Evolutionary conservation across 2,113 vertebrate species (phyloP).

Genomic region (Chaetodon trifascialis): DNA sequence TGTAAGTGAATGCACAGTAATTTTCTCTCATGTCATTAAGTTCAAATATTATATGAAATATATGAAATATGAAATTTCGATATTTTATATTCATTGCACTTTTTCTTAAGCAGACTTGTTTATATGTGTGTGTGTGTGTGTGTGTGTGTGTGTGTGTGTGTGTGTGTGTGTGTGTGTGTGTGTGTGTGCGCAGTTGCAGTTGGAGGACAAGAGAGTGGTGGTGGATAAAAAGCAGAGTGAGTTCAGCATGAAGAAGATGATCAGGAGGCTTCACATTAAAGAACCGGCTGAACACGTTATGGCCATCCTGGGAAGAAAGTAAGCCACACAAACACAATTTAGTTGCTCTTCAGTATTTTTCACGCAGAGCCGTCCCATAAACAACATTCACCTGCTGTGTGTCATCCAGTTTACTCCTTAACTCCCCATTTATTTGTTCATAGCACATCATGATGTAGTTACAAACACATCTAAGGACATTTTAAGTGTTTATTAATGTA

Average conservation of each 20-base stretch:
- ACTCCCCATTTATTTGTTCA: neutral
- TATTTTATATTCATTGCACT: neutral
- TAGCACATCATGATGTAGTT: neutral
- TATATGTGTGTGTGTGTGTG: too few relatives aligned
- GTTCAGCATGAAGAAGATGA: conserved; percentile 90
- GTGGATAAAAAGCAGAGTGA: conserved; percentile 81
- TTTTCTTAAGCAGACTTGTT: neutral
- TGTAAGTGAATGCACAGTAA: conserved; percentile 63
- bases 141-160: too few relatives aligned
- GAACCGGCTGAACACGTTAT: conserved; percentile 88
- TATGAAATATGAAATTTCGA: too few relatives aligned
- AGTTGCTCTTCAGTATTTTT: neutral
- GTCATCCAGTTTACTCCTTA: too few relatives aligned
- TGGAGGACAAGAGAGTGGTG: neutral
- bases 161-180: neutral
- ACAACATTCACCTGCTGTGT: neutral
- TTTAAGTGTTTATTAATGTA: neutral
- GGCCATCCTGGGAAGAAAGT: conserved; percentile 90
- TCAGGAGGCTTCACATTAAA: conserved; percentile 87
- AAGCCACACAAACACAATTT: conserved; percentile 14
- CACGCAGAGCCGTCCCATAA: neutral
- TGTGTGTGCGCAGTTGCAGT: conserved; percentile 42
- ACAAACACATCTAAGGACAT: neutral
- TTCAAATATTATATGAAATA: too few relatives aligned
- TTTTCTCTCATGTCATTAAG: neutral